Evolutionary conservation across 2,888 invertebrate genomes (phyloP).

Genomic region (Cetonia aurata): DNA sequence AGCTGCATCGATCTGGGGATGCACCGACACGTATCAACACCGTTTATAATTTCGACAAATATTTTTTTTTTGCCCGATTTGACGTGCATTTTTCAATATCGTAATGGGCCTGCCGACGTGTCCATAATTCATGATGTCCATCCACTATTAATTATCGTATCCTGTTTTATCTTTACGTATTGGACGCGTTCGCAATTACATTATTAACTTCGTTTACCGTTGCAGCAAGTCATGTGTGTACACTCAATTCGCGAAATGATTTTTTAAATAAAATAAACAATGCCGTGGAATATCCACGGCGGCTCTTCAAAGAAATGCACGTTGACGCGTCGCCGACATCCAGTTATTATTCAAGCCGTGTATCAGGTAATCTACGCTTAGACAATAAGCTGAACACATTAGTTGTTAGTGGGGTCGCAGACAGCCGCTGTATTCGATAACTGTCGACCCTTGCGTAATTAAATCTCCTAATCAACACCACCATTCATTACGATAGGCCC

Average conservation of each 20-base stretch:
- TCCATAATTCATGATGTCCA: constrained; percentile 10
- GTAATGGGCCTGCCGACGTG: not conserved
- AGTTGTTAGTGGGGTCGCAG: constrained; percentile 47
- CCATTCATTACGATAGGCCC: constrained; percentile 62
- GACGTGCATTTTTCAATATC: constrained; percentile 24
- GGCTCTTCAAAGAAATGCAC: no score
- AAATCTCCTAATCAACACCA: constrained; percentile 66
- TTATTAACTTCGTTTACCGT: no score
- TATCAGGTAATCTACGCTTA: constrained; percentile 43
- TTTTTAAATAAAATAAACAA: no score
- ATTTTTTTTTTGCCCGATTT: constrained; percentile 26
- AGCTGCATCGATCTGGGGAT: constrained; percentile 33
- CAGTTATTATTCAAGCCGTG: constrained; percentile 33
- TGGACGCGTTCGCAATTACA: no score
- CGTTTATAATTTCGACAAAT: constrained; percentile 16
- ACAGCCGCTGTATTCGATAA: constrained; percentile 54
- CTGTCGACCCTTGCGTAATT: constrained; percentile 61
- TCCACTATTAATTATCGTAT: constrained; percentile 15
- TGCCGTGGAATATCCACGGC: no score
- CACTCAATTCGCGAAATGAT: no score
- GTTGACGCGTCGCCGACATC: not conserved
- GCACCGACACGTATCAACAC: not conserved
- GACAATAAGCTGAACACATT: constrained; percentile 49
- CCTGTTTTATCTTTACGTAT: not conserved
- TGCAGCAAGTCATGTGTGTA: no score